Conservation (phyloP, 2,797 vertebrate species). For the Hyperoplus immaculatus region DNA sequence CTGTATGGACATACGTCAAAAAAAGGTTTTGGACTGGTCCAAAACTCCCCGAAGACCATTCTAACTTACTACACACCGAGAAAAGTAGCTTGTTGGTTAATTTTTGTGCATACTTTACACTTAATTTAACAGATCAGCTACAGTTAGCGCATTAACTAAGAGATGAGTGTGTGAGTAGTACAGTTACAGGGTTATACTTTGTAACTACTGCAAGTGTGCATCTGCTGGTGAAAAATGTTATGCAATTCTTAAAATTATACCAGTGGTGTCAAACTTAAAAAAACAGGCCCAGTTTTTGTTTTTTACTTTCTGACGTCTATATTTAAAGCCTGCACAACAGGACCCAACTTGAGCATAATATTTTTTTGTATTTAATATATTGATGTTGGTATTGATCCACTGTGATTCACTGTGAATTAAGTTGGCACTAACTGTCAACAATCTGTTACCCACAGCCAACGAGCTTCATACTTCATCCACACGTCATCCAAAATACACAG, state of each 20-base stretch:
- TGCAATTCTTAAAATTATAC: conserved; percentile 30
- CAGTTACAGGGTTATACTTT: conserved; percentile 49
- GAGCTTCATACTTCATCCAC: conserved; percentile 60
- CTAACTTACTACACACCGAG: conserved; percentile 55
- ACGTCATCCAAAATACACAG: conserved; percentile 63
- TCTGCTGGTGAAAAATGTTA: conserved; percentile 81
- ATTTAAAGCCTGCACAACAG: conserved; percentile 45
- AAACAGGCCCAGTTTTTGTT: no score
- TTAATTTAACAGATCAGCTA: conserved; percentile 38
- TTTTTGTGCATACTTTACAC: conserved; percentile 52
- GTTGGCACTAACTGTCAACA: conserved; percentile 45
- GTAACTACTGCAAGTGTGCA: conserved; percentile 59
- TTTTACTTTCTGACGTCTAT: conserved; percentile 1
- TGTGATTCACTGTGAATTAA: conserved; percentile 46
- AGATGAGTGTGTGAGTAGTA: conserved; percentile 51
- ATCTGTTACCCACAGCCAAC: conserved; percentile 42
- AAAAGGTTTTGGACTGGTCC: conserved; percentile 49
- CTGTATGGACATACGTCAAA: conserved; percentile 66
- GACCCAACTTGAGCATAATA: conserved; percentile 15
- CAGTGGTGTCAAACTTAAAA: conserved; percentile 22
- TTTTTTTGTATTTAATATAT: conserved; percentile 30
- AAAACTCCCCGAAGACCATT: conserved; percentile 62
- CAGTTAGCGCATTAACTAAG: conserved; percentile 58
- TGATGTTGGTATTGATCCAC: conserved; percentile 68
- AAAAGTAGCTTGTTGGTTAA: conserved; percentile 59